A percentile compares a stretch with the other conserved stretches of the same genome.
Evolutionary conservation across 2,888 invertebrate species (phyloP).

Genomic region (Blastobasis adustella): DNA sequence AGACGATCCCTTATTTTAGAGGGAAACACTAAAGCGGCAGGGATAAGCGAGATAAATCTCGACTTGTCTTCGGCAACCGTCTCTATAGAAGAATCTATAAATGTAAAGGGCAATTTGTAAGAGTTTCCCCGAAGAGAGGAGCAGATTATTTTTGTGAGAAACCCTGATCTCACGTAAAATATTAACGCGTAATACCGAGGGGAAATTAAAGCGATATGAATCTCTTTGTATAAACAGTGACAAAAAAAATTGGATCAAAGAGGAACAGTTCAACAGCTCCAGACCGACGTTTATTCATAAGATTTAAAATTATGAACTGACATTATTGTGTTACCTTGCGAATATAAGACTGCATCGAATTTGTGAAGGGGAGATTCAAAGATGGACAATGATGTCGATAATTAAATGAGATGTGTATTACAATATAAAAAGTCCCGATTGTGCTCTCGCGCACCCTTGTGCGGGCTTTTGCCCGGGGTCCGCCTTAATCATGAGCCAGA

Average conservation of each 20-base stretch:
- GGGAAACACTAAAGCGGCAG: constrained; percentile 35
- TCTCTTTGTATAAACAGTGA: constrained; percentile 39
- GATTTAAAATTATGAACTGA: constrained; percentile 15
- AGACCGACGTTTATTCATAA: constrained; percentile 15
- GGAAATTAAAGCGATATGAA: constrained; percentile 53
- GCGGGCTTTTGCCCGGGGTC: too few species aligned
- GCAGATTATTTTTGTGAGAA: constrained; percentile 41
- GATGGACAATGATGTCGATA: too few species aligned
- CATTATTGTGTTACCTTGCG: not conserved
- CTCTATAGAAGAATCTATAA: constrained; percentile 35
- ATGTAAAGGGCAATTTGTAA: constrained; percentile 37
- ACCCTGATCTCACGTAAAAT: constrained; percentile 50
- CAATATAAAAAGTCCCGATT: too few species aligned
- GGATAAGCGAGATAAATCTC: constrained; percentile 50
- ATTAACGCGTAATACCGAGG: constrained; percentile 52
- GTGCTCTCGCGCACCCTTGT: too few species aligned
- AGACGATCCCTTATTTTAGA: constrained; percentile 36
- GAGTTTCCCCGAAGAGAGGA: constrained; percentile 35
- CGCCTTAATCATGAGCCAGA: too few species aligned
- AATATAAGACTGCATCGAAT: too few species aligned
- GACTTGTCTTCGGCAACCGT: constrained; percentile 40
- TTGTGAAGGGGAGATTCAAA: too few species aligned
- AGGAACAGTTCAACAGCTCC: constrained; percentile 13
- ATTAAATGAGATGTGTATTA: too few species aligned
- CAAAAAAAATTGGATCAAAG: constrained; percentile 22